Evolutionary conservation across 2,113 vertebrate species (phyloP).

Genomic region (Podarcis raffonei): DNA sequence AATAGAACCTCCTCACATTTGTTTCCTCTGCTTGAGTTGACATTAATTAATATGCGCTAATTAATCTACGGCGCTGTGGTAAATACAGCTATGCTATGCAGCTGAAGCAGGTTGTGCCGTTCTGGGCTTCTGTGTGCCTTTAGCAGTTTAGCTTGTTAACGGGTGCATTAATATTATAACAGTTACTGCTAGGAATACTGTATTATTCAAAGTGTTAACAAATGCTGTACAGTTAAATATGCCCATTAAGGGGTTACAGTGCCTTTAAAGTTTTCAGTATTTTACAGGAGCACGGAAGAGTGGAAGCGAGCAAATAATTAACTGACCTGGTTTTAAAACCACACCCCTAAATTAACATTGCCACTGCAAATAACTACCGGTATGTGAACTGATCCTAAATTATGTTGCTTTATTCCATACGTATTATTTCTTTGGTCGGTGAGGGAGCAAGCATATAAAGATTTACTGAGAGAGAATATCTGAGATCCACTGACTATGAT

Average conservation of each 20-base stretch:
- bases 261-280: background rate
- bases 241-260: background rate
- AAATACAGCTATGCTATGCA: background rate
- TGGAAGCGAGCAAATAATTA: background rate
- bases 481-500: background rate
- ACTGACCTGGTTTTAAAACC: background rate
- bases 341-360: background rate
- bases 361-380: too few species aligned
- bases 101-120: background rate
- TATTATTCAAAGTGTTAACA: constrained; percentile 16
- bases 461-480: background rate
- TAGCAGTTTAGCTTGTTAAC: constrained; percentile 26
- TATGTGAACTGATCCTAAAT: background rate
- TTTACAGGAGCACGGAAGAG: background rate
- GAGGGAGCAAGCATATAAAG: background rate
- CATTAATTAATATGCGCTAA: constrained; percentile 20
- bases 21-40: constrained; percentile 4
- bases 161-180: constrained; percentile 17
- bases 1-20: background rate
- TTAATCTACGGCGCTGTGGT: constrained; percentile 1
- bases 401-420: background rate
- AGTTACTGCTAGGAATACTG: background rate
- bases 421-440: background rate
- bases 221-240: background rate
- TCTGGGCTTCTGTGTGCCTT: background rate